These are phyloP conservation scores for Oreochromis spilurus DNA, from an alignment of 2,113 vertebrate genomes.

Conservation along the genomic window DNA sequence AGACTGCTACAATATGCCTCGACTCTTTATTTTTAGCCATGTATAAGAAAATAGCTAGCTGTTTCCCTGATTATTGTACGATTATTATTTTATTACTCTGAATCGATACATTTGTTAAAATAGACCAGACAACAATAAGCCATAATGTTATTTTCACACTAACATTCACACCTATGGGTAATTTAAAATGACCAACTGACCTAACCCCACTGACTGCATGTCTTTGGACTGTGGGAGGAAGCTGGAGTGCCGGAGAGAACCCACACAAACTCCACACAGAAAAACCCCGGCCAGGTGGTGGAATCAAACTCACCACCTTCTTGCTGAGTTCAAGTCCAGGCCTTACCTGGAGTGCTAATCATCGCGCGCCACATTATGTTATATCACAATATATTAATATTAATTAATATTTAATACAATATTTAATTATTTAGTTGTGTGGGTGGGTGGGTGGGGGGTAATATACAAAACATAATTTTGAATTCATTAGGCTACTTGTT, in stretches of 20 bases:
- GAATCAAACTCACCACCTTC: not conserved
- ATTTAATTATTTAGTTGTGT: not conserved
- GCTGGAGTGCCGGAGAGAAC: not conserved
- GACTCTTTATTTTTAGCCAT: not conserved
- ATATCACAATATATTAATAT: not conserved
- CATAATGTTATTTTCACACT: not conserved
- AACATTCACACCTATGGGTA: not conserved
- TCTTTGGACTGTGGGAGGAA: not conserved
- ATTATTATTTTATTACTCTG: not conserved
- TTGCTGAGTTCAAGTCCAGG: not conserved
- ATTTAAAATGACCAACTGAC: not conserved
- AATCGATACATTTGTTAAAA: not conserved
- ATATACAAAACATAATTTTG: not conserved
- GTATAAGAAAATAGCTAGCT: not conserved
- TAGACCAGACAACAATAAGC: not conserved
- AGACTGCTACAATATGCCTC: not conserved
- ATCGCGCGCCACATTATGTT: not conserved
- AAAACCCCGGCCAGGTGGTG: not conserved
- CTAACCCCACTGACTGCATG: not conserved
- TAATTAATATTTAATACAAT: not conserved
- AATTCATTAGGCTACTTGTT: not conserved
- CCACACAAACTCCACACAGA: not conserved
- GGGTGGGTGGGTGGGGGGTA: accelerated
- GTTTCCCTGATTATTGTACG: not conserved
- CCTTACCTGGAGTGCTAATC: not conserved